Evolutionary conservation across 2,797 vertebrate genomes (phyloP), one percentile per base, ranked within the genome.

Genomic region (Iguana delicatissima): DNA sequence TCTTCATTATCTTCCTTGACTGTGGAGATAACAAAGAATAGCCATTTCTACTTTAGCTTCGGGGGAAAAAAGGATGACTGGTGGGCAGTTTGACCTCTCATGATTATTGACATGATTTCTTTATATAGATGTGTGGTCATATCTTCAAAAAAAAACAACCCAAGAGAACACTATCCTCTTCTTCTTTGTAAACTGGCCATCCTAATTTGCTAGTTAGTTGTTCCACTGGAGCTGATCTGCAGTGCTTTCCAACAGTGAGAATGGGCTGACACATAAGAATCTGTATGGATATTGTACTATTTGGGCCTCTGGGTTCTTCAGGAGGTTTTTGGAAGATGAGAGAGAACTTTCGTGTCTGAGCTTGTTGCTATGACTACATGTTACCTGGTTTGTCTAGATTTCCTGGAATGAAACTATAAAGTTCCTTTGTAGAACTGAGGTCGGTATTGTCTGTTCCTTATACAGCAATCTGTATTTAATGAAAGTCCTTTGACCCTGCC

Each of bases 341-440:
- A 62, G 69, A 92, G 84, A 95, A 89, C 0, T 94, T 95, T 90
- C 93, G 89, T 92, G 89, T 94, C 85, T 91, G 81, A 93, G 88
- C 86, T 93, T 92, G 92, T 95, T 93, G 77, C 92, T 95, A 87
- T 95, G 94, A 88, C 93, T 93, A 92, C 94, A 93, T 89, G 85
- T 86, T 95, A 92, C 90, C 88, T 92, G 90, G 73, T 88, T 80
- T 87, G 89, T 79, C 57, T 93, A 85, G 86, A 92, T 92, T 89
- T 57, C 74, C 82, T 92, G 93, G 76, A 95, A 85, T 88, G 86
- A 90, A 90, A 94, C 90, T 24, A 73, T 84, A 87, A 93, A 91
- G 87, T 89, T 91, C n/a, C 55, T 91, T 92, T 81, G 89, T 92
- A 94, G 93, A 94, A 94, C 90, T 93, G 90, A 93, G 89, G 93